Evolutionary conservation across 1,140 invertebrate genomes (phyloP), one percentile per base, ranked within the genome.

Genomic region (Galendromus occidentalis): DNA sequence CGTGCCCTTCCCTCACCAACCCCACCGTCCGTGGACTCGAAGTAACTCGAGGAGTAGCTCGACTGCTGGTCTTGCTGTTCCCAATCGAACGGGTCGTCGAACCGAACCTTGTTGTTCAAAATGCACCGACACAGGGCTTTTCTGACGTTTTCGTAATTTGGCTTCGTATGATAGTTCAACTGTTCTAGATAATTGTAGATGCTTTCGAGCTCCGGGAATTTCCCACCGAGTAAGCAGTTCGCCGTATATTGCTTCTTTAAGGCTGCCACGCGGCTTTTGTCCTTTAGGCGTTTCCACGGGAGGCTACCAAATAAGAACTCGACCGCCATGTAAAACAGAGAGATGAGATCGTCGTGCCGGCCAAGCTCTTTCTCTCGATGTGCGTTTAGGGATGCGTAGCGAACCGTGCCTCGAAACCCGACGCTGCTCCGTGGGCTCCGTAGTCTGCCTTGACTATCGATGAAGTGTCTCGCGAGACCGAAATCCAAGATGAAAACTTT

Each of bases 401-500:
- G 14, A 17, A 33, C 33, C 25, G 51, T 59, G 1, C 51, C 51
- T 9, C 51, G 51, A 22, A 59, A 59, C 17, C 51, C 51, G 14
- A 59, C 51, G 25, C 25, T 29, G 4, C 25, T 29, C 25, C 51
- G 51, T 12, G 25, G 25, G 2, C 25, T 25, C 14, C 51, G 12
- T 29, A 59, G 51, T 14, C 33, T 25, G 2, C 33, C 51, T 2
- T 59, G 25, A 14, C 2, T 33, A 59, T 59, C 51, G 22, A 59
- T 14, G 33, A 20, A 59, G 25, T 59, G 51, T 17, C 51, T 25
- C 1, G 51, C 51, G 14, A 59, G 33, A 20, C 51, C 51, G 25
- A 59, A 59, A 33, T 59, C 51, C 20, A 59, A 22, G 51, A 59
- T 22, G 51, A 59, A 33, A 59, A 59, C 51, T 33, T 59, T 59